Evolutionary conservation across 2,888 invertebrate genomes (phyloP), one percentile per base, ranked within the genome.

Genomic region (Smittia aterrima): DNA sequence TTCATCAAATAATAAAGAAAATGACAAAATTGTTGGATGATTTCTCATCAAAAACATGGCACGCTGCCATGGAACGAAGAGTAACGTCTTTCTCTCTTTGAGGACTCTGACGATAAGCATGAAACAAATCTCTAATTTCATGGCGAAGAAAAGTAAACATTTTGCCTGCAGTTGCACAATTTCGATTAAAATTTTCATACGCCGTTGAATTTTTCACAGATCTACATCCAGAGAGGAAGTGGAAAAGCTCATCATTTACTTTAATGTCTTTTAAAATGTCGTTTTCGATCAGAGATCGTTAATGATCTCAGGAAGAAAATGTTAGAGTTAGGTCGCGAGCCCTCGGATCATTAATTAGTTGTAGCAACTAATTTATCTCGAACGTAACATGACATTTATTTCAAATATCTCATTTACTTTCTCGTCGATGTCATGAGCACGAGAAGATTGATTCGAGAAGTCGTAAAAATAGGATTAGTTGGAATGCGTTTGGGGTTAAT

Each of bases 351-450:
- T 72, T 72, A 72, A 72, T 72, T 72, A 72, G 72, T 62, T 62
- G 62, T 72, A 72, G 53, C 72, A 72, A 72, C 72, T 24, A 72
- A 72, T 72, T 72, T 72, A 72, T 72, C 62, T 72, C 64, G 11
- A 72, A 54, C 72, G 54, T 38, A 72, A 72, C 72, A 72, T 62
- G 72, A 72, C 72, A 62, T 25, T 72, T 62, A 72, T 25, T 38
- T 62, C 38, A 62, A 58, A 72, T 27, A 64, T 64, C 25, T 64
- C 64, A 27, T 27, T 64, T 27, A 27, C 13, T 64, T 64, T 64
- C n/a, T n/a, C n/a, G n/a, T n/a, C n/a, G n/a, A n/a, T n/a, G n/a
- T n/a, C n/a, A n/a, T n/a, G 9, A 27, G 27, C 7, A 6, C 47
- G 11, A 47, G n/a, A 47, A 47, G 47, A 18, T 58, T 22, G 18